phyloP scores from a whole-genome alignment of 2,113 vertebrate genomes.

The Nycticryphes semicollaris region DNA sequence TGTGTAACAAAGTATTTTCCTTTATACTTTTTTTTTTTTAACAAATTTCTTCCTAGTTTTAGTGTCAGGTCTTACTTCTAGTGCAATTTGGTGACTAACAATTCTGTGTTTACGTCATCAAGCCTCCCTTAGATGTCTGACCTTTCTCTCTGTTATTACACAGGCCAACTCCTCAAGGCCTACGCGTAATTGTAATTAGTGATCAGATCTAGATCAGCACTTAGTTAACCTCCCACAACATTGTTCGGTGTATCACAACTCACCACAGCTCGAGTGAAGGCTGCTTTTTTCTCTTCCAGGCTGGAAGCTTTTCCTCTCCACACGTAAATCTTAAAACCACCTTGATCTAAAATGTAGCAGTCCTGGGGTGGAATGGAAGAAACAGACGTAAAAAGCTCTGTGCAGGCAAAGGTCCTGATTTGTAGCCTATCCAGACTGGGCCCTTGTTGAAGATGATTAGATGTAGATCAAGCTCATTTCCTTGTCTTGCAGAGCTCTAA shows the following conservation, averaged over 20 bases:
- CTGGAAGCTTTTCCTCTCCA: slow-evolving; percentile 89
- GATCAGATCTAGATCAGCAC: neutral
- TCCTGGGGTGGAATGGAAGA: slow-evolving; percentile 72
- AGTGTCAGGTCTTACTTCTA: neutral
- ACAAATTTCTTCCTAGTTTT: neutral
- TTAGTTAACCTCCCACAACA: neutral
- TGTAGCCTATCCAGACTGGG: neutral
- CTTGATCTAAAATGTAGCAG: slow-evolving; percentile 87
- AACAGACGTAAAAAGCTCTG: neutral
- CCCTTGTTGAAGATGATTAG: neutral
- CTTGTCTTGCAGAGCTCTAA: neutral
- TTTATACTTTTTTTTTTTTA: neutral
- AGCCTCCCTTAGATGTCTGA: neutral
- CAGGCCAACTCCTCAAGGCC: neutral
- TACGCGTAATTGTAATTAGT: slow-evolving; percentile 10
- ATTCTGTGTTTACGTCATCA: neutral
- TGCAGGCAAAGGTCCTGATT: neutral
- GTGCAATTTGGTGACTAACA: neutral
- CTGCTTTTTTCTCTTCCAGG: slow-evolving; percentile 78
- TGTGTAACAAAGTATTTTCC: neutral
- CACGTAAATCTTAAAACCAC: slow-evolving; percentile 83
- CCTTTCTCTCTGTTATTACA: neutral
- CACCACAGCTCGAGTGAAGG: slow-evolving; percentile 86
- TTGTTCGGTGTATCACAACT: slow-evolving; percentile 26
- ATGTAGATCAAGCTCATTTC: neutral